Conservation (phyloP, 2,797 vertebrate genomes). For the Poliocrania exsul region DNA sequence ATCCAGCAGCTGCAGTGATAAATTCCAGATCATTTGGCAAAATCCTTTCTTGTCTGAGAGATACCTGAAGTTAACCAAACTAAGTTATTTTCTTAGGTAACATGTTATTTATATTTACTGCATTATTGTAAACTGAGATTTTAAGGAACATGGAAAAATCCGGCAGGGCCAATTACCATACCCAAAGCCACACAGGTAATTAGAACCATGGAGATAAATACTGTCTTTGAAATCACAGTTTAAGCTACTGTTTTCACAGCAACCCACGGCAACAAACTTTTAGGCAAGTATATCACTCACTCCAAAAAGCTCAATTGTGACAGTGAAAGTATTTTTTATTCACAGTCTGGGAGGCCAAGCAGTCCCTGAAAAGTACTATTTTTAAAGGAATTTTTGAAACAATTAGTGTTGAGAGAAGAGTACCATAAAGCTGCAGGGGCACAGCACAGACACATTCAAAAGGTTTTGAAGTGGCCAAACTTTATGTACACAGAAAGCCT, state of each 20-base stretch:
- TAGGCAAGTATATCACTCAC: background rate
- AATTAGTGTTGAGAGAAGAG: background rate
- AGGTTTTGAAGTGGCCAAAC: slow-evolving; percentile 49
- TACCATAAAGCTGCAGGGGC: background rate
- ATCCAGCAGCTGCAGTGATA: background rate
- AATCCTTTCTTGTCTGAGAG: background rate
- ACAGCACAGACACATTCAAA: slow-evolving; percentile 35
- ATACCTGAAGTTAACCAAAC: background rate
- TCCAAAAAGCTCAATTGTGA: background rate
- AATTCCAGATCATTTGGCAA: background rate
- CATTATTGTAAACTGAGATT: background rate
- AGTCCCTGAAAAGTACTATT: background rate
- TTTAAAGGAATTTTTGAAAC: slow-evolving; percentile 34
- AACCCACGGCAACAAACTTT: background rate
- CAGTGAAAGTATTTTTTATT: slow-evolving; percentile 3
- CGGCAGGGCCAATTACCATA: background rate
- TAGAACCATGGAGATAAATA: background rate
- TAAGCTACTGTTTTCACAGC: background rate
- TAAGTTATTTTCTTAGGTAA: background rate
- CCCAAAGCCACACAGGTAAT: background rate
- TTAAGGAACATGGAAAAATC: background rate
- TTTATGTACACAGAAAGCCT: slow-evolving; percentile 37
- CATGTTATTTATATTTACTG: background rate
- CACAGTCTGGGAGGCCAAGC: background rate
- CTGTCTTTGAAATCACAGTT: background rate